Evolutionary conservation across 2,888 invertebrate genomes (phyloP), one percentile per base, ranked within the genome.

Genomic region (Craniophora ligustri): DNA sequence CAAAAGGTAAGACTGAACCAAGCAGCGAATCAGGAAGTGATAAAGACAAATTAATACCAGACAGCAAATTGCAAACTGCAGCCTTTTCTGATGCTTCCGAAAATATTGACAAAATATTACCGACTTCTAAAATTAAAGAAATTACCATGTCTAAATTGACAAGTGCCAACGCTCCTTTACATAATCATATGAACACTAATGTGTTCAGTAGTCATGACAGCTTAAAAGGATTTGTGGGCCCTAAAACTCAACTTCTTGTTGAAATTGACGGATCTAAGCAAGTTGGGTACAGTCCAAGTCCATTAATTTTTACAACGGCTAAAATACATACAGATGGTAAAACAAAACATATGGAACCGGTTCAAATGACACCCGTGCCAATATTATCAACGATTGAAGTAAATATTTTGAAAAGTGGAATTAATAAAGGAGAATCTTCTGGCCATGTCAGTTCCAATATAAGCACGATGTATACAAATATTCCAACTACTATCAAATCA

Each of bases 291-390:
- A 86, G 50, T 56, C 78, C 88, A 14, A 86, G 84, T 66, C 86
- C 92, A 16, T 72, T 92, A 58, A 92, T 93, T 67, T 92, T 93
- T 67, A 93, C 92, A 14, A 92, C 91, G n/a, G 93, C 93, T 5
- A 93, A 92, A 85, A 93, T 92, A 68, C 91, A 92, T 45, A 78
- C 85, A 2, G 88, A 91, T 60, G 82, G 79, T 32, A 88, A 88
- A 80, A 77, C 78, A 16, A 88, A 85, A 63, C 72, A 84, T 13
- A 88, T 89, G 85, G 89, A 91, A 75, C 88, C 90, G 28, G 75
- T 91, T 42, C 89, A 91, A 70, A 79, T 89, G 28, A 90, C 88
- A 23, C 81, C 89, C 19, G 85, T 84, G 19, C 92, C 92, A 38
- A 91, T 92, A 72, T 68, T 87, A 62, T 92, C 92, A 21, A 90